Conservation (phyloP, 2,797 vertebrate species). For the Sebastes wilsoni region DNA sequence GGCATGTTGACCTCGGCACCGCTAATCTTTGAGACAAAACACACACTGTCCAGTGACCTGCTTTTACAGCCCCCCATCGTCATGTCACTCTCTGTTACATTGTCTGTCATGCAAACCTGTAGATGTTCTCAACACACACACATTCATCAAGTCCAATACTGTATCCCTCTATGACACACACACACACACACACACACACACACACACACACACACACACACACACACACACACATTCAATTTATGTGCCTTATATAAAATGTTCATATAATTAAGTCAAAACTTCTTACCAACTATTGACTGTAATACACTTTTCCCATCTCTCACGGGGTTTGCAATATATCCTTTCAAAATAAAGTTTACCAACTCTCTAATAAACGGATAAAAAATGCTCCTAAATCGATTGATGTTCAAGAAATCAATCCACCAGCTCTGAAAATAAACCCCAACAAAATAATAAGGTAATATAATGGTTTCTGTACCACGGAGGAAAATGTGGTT, state of each 20-base stretch:
- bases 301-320: not conserved
- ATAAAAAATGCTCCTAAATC: not conserved
- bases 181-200: not conserved
- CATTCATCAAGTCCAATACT: slow-evolving; percentile 46
- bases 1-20: slow-evolving; percentile 10
- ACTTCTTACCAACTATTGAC: not conserved
- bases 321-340: not conserved
- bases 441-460: not conserved
- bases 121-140: slow-evolving; percentile 61
- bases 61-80: slow-evolving; percentile 39
- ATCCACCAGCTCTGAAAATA: not conserved
- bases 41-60: slow-evolving; percentile 71
- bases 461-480: not conserved
- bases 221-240: not conserved
- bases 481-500: not conserved
- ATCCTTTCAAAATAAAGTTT: not conserved
- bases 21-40: slow-evolving; percentile 58
- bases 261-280: too few species aligned
- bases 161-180: not conserved
- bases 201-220: not conserved
- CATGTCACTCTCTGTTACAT: slow-evolving; percentile 37
- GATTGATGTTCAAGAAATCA: not conserved
- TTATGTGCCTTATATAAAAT: not conserved
- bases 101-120: slow-evolving; percentile 65
- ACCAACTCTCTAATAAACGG: not conserved